Base-by-base conservation (phyloP, 1,140 invertebrate genomes). In the Euwallacea similis region DNA sequence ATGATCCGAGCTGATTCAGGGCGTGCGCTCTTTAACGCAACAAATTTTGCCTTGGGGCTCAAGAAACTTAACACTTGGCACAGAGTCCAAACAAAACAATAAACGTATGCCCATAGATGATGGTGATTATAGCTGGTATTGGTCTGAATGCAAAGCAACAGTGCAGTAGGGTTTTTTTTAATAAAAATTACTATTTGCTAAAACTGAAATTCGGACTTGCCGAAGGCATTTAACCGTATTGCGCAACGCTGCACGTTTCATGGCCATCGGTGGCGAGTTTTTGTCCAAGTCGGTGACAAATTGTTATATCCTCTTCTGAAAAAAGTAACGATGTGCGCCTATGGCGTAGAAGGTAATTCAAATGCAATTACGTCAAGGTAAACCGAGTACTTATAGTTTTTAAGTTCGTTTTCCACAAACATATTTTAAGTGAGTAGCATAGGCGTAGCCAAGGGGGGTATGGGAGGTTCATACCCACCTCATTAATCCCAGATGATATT, bases 311-410 rank as follows among this genome's bases (percentile, higher is more conserved):
- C 21, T 33, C 21, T 33, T 33, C 21, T 33, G 13, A 50, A 50
- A 50, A 50, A 50, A 50, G 46, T 50, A 13, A 50, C 13, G 13
- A 13, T 50, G 46, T 13, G 16, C 16, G n/a, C 54, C 16, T 21
- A 21, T 15, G 54, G 54, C n/a, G 54, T 56, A 56, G 16, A 15
- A 56, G 9, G 67, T 62, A 69, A 69, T 69, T 69, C 33, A 69
- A 69, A 50, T 10, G 50, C 60, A 63, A 69, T 69, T 69, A 69
- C 67, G 58, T 41, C 67, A 69, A 69, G 67, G 67, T 53, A 62
- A 69, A 69, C 67, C 54, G 46, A 69, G 67, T 69, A 63, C 67
- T 69, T 69, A 69, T 69, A 54, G 67, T 63, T 53, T 62, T 69
- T 69, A 54, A 58, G 58, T 69, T 53, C 67, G 67, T 69, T 69